Base-by-base conservation (phyloP, 2,113 vertebrate species). In the Oostethus manadensis region DNA sequence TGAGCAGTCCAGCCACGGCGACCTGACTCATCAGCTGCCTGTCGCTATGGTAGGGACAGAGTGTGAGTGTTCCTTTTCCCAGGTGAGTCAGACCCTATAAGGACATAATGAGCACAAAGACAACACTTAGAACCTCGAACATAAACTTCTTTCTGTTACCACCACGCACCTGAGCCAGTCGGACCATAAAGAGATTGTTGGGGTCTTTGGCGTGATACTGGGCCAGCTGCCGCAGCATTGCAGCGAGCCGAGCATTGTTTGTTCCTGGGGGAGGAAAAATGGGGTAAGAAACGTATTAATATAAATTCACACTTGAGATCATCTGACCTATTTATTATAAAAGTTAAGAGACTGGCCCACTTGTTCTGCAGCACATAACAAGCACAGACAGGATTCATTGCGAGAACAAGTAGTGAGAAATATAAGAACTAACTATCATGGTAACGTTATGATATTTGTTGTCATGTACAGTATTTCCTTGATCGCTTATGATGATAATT, bases 181-280 rank as follows among this genome's bases (percentile, higher is more conserved):
- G 90, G 84, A 98, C 97, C 96, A 99, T 99, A 88, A 99, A 99
- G 73, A 99, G 94, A 68, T 99, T 99, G 90, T 99, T 99, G 43
- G 97, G 97, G 80, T 98, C 97, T 88, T 99, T 99, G 81, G 96
- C 96, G 0, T 99, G 97, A 85, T 98, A 98, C 70, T 99, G 97
- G 22, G 97, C 97, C 23, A 98, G 88, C 81, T 99, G 97, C 26
- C 96, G 88, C 68, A 99, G 86, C 96, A 99, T 99, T 0, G 97
- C 97, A 1, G 97, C 97, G 78, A 99, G 77, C 0, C 97, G 93
- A 21, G 97, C 97, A 0, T 99, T 99, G 75, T 99, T 99, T 63
- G 97, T 99, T 71, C 97, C 97, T 99, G 76, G 20, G 51, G 76
- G 10, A 57, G 22, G 29, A 20, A 67, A 68, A 61, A 58, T 62